phyloP scores from a whole-genome alignment of 2,888 invertebrate genomes.

The Auanema freiburgensis region DNA sequence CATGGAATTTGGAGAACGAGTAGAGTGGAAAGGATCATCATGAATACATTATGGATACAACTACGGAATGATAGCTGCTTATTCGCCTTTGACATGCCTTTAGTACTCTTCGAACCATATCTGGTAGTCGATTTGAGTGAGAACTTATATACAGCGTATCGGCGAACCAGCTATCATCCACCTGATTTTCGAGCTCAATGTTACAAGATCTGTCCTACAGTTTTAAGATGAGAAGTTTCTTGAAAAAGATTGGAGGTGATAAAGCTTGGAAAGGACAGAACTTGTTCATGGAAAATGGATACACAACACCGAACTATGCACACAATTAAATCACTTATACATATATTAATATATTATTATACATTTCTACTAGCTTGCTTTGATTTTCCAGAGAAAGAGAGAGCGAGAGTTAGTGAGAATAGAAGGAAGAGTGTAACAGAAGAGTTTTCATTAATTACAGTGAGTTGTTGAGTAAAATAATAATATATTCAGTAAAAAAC shows the following conservation, averaged over 20 bases:
- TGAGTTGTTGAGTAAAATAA: neutral
- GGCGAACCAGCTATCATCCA: conserved; percentile 1
- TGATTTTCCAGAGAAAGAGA: too few relatives aligned
- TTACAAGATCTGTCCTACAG: neutral
- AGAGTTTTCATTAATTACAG: conserved; percentile 5
- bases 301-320: conserved; percentile 5
- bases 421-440: conserved; percentile 5
- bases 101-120: too few relatives aligned
- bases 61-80: conserved; percentile 2
- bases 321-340: conserved; percentile 6
- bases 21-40: neutral
- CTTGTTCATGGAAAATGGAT: neutral
- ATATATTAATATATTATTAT: neutral
- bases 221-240: neutral
- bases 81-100: too few relatives aligned
- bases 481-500: too few relatives aligned
- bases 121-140: neutral
- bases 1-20: neutral
- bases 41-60: conserved; percentile 5
- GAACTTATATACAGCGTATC: neutral
- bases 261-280: conserved; percentile 1
- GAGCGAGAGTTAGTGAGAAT: neutral
- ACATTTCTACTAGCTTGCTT: conserved; percentile 3
- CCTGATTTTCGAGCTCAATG: neutral
- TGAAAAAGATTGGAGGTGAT: neutral